Conservation (phyloP, 2,113 vertebrate species). For the Daubentonia madagascariensis region DNA sequence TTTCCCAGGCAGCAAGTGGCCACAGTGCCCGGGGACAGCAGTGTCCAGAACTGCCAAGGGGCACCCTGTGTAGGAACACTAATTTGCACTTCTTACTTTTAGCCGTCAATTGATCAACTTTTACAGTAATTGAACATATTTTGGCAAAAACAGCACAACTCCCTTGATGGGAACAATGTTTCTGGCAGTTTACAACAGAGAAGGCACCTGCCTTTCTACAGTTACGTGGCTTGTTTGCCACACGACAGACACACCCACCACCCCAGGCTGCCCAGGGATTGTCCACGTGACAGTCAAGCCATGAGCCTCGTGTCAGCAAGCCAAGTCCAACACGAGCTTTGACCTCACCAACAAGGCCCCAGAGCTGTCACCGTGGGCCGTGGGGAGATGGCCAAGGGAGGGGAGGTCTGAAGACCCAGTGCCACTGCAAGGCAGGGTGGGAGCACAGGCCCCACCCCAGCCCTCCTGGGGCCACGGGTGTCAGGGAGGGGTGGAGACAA, state of each 20-base stretch:
- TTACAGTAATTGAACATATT: background rate
- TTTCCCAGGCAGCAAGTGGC: no score
- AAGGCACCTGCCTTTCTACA: background rate
- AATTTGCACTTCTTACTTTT: background rate
- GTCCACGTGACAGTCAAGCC: background rate
- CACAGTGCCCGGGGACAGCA: background rate
- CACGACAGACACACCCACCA: accelerated
- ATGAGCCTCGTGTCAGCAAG: background rate
- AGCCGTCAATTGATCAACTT: background rate
- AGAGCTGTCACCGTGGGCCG: background rate
- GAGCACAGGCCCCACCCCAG: accelerated
- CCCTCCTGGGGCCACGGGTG: accelerated
- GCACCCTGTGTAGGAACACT: constrained; percentile 64
- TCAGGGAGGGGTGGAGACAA: background rate
- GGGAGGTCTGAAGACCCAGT: accelerated
- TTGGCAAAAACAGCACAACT: constrained; percentile 61
- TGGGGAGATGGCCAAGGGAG: background rate
- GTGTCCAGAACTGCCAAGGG: background rate
- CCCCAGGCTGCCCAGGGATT: background rate
- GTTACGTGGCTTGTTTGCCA: background rate
- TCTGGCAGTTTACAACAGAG: background rate
- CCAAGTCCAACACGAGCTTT: background rate
- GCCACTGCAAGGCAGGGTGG: background rate
- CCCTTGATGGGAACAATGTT: background rate
- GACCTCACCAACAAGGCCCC: no score